Evolutionary conservation across 2,797 vertebrate species (phyloP).

Genomic region (Lophotriccus pileatus): DNA sequence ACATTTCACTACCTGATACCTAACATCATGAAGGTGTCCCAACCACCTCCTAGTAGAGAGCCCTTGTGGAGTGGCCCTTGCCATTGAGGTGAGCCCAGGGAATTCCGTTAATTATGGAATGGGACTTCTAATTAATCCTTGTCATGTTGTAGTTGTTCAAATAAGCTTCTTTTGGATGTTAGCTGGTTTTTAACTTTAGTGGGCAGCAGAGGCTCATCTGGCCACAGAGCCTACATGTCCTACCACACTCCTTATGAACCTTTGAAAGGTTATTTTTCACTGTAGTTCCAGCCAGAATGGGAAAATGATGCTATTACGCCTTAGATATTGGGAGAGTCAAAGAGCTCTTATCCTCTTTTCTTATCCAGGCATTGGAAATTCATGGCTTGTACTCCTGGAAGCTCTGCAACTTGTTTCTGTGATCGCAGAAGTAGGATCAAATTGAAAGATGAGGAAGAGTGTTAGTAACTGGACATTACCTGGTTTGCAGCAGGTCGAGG

Average conservation of each 20-base stretch:
- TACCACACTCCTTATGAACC: background rate
- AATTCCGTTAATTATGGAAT: background rate
- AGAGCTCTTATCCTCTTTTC: background rate
- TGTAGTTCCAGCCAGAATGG: background rate
- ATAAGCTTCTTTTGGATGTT: background rate
- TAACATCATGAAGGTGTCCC: background rate
- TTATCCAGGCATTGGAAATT: background rate
- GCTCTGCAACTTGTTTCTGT: background rate
- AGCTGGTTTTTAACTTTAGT: background rate
- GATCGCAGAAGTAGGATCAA: background rate
- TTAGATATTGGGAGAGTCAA: background rate
- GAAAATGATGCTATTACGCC: background rate
- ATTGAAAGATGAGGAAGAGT: background rate
- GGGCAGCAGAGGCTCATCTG: background rate
- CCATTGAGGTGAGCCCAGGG: background rate
- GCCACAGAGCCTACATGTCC: background rate
- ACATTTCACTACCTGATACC: background rate
- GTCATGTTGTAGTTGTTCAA: background rate
- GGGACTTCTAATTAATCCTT: background rate
- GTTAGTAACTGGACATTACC: accelerated
- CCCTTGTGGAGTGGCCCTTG: background rate
- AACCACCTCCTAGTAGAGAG: background rate
- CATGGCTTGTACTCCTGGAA: background rate
- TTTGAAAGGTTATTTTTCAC: background rate
- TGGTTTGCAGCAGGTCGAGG: background rate